Evolutionary conservation across 1,140 invertebrate species (phyloP), one percentile per base, ranked within the genome.

Genomic region (Chironomus striatipennis): DNA sequence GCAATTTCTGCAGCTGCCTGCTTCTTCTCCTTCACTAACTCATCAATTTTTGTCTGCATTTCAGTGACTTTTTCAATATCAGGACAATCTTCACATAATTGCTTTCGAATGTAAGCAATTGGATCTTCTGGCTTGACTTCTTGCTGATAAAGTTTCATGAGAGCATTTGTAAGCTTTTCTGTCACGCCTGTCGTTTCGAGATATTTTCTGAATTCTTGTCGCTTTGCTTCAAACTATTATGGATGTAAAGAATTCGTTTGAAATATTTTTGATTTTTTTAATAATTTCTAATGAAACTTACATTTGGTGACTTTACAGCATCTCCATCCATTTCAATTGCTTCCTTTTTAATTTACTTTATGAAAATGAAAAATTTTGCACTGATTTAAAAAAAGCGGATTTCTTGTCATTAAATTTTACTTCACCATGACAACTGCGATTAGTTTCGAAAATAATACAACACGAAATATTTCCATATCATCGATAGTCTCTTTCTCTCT

Each of bases 161-260:
- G 83, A 70, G 93, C 92, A 86, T 94, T 94, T 7, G 94, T 96
- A 2, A 97, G 81, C 10, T 91, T 90, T 85, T 97, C 94, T 85
- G 97, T 90, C 43, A 97, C 93, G 8, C 95, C 95, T 75, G 91
- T 88, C 79, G 93, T 90, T 83, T 97, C 95, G 77, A 98, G 84
- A 83, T 97, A 97, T 78, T 93, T 93, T 74, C 95, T 87, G 81
- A 96, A 97, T 79, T 97, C 94, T 83, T 97, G 94, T 75, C 93
- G 87, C 84, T 97, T 97, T 6, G 90, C 90, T 84, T 96, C 94
- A 79, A 91, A 88, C 90, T 92, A 76, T 74, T 84, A 70, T 20
- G 6, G 20, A 34, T 2, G 24, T 34, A 21, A 67, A n/a, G n/a
- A 20, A 70, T 70, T 1, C 18, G 17, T 20, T 70, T 57, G 47